Conservation (phyloP, 2,888 invertebrate genomes). For the Copidosoma aretas region DNA sequence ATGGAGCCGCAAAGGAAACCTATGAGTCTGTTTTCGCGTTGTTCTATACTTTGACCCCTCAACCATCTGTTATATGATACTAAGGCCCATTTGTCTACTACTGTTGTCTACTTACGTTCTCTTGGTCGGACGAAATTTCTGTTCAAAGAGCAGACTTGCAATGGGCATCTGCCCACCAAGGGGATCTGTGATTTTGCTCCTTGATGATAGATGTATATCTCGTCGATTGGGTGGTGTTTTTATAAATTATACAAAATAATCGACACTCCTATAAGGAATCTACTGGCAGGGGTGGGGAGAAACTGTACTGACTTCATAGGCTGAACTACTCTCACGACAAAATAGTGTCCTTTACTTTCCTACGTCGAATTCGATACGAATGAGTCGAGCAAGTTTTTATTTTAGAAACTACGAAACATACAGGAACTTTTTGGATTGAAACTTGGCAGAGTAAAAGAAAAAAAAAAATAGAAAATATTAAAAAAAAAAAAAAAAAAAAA, state of each 20-base stretch:
- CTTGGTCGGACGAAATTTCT: conserved; percentile 55
- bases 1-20: conserved; percentile 82
- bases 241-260: conserved; percentile 47
- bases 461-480: conserved; percentile 27
- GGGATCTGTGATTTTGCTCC: conserved; percentile 53
- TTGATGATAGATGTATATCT: conserved; percentile 49
- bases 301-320: conserved; percentile 46
- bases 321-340: conserved; percentile 36
- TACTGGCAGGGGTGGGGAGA: conserved; percentile 41
- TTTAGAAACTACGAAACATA: conserved; percentile 35
- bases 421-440: conserved; percentile 29
- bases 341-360: conserved; percentile 29
- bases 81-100: conserved; percentile 53
- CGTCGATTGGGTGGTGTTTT: conserved; percentile 51
- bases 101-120: conserved; percentile 54
- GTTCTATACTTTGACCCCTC: conserved; percentile 84
- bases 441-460: conserved; percentile 32
- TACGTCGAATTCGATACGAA: conserved; percentile 36
- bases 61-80: conserved; percentile 47
- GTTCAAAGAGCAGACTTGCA: conserved; percentile 50
- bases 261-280: conserved; percentile 45
- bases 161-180: conserved; percentile 45
- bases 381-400: conserved; percentile 30
- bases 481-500: conserved; percentile 28
- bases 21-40: conserved; percentile 85